A percentile compares a stretch with the other conserved stretches of the same genome.
Conservation (phyloP, 2,797 vertebrate genomes). For the Alectoris magna region DNA sequence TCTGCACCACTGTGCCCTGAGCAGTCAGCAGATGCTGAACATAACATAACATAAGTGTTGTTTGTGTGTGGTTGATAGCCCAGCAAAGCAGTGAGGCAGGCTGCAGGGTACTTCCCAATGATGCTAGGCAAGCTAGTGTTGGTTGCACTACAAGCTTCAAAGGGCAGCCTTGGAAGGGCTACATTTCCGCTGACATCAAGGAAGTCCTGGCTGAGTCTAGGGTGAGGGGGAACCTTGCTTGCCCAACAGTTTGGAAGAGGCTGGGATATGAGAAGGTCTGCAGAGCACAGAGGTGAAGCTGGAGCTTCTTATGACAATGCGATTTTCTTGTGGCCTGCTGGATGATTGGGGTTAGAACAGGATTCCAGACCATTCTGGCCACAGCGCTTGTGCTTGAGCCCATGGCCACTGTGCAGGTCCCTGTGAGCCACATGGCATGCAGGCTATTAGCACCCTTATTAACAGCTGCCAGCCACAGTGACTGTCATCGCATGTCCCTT, state of each 20-base stretch:
- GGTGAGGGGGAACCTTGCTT: neutral
- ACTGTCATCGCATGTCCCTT: neutral
- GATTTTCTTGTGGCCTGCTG: neutral
- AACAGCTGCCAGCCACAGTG: neutral
- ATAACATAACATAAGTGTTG: neutral
- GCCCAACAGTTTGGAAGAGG: neutral
- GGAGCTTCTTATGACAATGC: neutral
- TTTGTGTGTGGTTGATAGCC: neutral
- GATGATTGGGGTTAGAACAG: neutral
- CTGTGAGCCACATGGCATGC: neutral
- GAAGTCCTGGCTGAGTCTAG: neutral
- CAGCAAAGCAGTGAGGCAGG: neutral
- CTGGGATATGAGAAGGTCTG: neutral
- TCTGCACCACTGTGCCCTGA: neutral
- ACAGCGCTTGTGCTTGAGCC: neutral
- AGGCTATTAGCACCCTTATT: too few relatives aligned
- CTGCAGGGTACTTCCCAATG: neutral
- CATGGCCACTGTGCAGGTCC: neutral
- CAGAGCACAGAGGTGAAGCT: neutral
- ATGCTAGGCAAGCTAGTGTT: neutral
- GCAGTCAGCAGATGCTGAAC: neutral
- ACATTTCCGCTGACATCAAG: neutral
- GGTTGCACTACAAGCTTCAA: neutral
- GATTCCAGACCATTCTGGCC: neutral
- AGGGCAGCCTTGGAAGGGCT: neutral